Evolutionary conservation across 2,888 invertebrate genomes (phyloP).

Genomic region (Xestia xanthographa): DNA sequence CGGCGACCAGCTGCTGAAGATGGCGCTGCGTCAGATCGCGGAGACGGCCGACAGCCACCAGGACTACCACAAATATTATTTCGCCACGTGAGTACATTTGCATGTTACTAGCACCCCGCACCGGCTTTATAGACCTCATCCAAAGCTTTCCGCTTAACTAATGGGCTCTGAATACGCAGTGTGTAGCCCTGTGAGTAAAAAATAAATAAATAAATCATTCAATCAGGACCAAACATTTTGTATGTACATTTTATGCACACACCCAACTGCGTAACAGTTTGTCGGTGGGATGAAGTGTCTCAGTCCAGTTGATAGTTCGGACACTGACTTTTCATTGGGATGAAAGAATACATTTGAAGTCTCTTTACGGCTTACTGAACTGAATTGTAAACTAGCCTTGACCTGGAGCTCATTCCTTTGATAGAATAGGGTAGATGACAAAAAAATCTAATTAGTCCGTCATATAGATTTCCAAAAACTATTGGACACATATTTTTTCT

Average conservation of each 20-base stretch:
- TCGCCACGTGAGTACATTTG: constrained; percentile 78
- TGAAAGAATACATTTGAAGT: neutral
- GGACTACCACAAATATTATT: constrained; percentile 79
- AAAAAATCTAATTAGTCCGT: no score
- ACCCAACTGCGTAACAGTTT: no score
- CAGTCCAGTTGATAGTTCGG: no score
- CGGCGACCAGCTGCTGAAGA: constrained; percentile 78
- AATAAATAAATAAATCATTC: no score
- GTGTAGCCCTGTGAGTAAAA: neutral
- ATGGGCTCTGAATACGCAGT: neutral
- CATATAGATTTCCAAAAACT: no score
- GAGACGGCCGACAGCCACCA: constrained; percentile 64
- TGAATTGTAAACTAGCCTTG: neutral
- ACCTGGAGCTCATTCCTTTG: neutral
- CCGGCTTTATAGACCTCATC: neutral
- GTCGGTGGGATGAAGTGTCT: no score
- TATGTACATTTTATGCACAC: no score
- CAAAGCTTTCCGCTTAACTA: neutral
- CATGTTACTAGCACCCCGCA: neutral
- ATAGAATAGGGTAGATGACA: neutral
- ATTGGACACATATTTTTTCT: no score
- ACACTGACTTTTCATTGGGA: no score
- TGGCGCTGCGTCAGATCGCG: constrained; percentile 75
- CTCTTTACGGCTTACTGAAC: neutral
- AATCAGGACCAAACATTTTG: no score